phyloP scores from a whole-genome alignment of 2,888 invertebrate species.

The Athetis lepigone region DNA sequence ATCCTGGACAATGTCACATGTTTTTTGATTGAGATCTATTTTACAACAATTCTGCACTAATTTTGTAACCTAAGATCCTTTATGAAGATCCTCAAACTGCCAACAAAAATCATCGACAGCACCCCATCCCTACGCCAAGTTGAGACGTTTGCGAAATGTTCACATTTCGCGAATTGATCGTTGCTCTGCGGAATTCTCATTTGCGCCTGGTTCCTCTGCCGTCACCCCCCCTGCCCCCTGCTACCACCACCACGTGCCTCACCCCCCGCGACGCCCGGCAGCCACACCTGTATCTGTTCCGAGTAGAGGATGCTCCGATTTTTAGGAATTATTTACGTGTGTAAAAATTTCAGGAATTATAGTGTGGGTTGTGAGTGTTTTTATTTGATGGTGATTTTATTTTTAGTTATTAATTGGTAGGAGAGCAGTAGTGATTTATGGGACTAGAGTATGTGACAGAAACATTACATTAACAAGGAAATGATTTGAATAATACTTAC shows the following conservation, averaged over 20 bases:
- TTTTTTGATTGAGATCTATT: no score
- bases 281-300: constrained; percentile 72
- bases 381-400: background rate
- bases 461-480: no score
- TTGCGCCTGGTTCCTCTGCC: constrained; percentile 72
- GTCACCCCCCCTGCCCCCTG: constrained; percentile 23
- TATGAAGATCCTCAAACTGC: background rate
- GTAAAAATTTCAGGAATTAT: constrained; percentile 7
- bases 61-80: no score
- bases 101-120: constrained; percentile 23
- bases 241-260: constrained; percentile 22
- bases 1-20: no score
- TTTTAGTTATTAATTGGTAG: background rate
- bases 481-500: background rate
- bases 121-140: constrained; percentile 76
- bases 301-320: constrained; percentile 41
- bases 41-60: no score
- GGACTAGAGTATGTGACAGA: background rate
- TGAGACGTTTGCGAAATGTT: constrained; percentile 91
- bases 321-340: constrained; percentile 2
- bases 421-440: background rate
- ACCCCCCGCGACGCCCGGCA: constrained; percentile 38
- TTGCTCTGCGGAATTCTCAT: constrained; percentile 88
- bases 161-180: constrained; percentile 90
- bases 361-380: background rate